Evolutionary conservation across 1,140 invertebrate genomes (phyloP).

Genomic region (Saccostrea cuccullata): DNA sequence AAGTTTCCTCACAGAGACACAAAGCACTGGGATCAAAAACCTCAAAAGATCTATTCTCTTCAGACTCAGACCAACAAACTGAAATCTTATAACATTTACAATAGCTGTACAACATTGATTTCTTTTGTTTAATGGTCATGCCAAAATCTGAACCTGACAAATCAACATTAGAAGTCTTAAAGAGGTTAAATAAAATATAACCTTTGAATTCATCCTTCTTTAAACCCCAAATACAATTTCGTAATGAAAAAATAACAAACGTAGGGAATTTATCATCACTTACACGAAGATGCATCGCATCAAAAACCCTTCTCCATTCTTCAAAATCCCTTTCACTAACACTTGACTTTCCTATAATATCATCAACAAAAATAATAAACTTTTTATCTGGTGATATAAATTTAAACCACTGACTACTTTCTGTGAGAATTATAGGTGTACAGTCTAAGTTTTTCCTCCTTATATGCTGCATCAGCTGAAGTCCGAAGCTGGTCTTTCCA

Average conservation of each 20-base stretch:
- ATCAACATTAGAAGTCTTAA: neutral
- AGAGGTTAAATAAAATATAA: neutral
- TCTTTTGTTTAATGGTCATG: neutral
- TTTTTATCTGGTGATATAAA: neutral
- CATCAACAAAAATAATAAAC: neutral
- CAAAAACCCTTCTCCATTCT: neutral
- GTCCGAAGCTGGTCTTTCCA: conserved; percentile 3
- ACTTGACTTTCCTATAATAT: neutral
- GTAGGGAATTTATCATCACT: neutral
- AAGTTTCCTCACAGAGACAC: neutral
- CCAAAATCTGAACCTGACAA: neutral
- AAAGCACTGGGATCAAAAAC: too few relatives aligned
- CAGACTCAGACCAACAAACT: neutral
- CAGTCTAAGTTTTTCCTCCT: neutral
- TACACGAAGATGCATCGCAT: neutral
- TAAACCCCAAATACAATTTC: neutral
- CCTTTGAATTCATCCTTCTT: neutral
- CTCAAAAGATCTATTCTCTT: neutral
- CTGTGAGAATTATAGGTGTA: neutral
- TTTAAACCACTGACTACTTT: neutral
- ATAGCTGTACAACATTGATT: neutral
- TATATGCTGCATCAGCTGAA: neutral
- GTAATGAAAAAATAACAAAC: neutral
- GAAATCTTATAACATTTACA: neutral
- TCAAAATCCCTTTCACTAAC: neutral